Percentiles rank a stretch among this genome's conserved stretches.
Conservation (phyloP, 2,888 invertebrate genomes). For the Aphrophora alni region DNA sequence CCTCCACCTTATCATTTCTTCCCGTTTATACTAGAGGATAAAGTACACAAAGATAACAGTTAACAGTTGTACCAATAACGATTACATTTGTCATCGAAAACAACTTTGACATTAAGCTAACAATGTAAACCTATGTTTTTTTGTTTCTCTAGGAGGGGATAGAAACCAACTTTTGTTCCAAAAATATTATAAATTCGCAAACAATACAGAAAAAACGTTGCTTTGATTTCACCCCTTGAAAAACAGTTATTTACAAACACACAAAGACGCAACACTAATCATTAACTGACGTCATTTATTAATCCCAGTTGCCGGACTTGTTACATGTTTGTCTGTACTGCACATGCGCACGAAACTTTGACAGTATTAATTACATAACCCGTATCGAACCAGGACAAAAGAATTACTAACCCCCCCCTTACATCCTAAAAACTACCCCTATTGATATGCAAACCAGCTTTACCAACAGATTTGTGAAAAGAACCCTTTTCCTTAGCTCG, state of each 20-base stretch:
- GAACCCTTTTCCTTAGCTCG: constrained; percentile 24
- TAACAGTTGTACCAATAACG: no score
- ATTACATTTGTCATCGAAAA: no score
- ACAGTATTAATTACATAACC: constrained; percentile 6
- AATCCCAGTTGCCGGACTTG: neutral
- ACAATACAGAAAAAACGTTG: neutral
- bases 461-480: constrained; percentile 19
- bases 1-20: no score
- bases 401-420: neutral
- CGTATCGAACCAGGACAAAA: neutral
- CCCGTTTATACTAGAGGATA: no score
- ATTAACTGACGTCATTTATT: neutral
- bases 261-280: neutral
- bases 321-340: neutral
- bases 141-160: neutral
- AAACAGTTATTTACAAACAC: neutral
- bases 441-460: constrained; percentile 33
- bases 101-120: no score
- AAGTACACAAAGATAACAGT: no score
- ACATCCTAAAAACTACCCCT: neutral
- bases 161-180: neutral
- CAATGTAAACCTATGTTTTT: no score
- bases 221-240: neutral
- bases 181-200: neutral
- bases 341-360: neutral